Base-by-base conservation (phyloP, 2,888 invertebrate species). In the Platypus cylindrus region DNA sequence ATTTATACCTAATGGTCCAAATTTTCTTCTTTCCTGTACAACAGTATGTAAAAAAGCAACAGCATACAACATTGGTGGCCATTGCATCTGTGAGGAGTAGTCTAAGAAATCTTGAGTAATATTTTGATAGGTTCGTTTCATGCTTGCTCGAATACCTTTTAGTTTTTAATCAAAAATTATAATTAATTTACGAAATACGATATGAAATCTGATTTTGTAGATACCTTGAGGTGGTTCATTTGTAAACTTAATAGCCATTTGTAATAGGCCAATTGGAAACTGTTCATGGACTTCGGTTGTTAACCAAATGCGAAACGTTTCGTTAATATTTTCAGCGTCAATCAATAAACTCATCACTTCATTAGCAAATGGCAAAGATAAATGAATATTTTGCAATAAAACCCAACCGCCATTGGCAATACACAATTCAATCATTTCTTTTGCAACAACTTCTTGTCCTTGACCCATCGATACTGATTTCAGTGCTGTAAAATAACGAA, bases 391-490 rank as follows among this genome's bases (percentile, higher is more conserved):
- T 66, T 95, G 94, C 5, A 95, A 68, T 7, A 95, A 67, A 1
- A 94, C 87, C 94, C 94, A 95, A 9, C 87, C 84, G 0, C 95
- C 94, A 44, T 63, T 59, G 3, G 56, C 33, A 53, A 62, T 59
- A 1, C 60, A 55, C 3, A 45, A 46, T 41, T 61, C 60, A 30
- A 63, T 60, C 58, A 62, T 59, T 28, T 62, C 64, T 37, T 52
- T 53, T 1, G 63, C 63, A 3, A 62, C 61, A 5, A 62, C 64
- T 55, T 82, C 95, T 66, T 95, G 94, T 0, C 94, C 95, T 70
- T 95, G 95, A 2, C 95, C 95, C 94, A 95, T 94, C 4, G 94
- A 95, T 3, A 95, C 89, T 1, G 85, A 77, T 55, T 81, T 79
- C 9, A 86, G 57, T 37, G 68, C 84, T 85, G 17, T 5, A 32